Conservation (phyloP, 1,140 invertebrate species). For the Paramacrobiotus metropolitanus region DNA sequence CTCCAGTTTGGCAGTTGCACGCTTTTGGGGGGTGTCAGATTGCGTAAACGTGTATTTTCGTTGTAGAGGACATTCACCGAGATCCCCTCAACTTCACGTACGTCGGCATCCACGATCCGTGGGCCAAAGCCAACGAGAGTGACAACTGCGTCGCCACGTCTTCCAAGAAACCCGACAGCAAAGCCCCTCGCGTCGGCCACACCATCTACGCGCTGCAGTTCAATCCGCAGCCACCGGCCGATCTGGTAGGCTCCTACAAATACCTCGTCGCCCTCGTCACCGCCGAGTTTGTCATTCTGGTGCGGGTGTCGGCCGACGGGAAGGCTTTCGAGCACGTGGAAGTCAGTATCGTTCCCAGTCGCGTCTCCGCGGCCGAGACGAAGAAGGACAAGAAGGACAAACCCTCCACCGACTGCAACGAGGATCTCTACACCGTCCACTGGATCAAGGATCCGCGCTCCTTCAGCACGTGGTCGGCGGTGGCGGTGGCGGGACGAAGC, state of each 20-base stretch:
- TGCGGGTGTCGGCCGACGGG: neutral
- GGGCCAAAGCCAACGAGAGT: neutral
- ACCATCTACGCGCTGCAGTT: neutral
- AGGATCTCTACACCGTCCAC: neutral
- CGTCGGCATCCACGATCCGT: neutral
- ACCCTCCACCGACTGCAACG: neutral
- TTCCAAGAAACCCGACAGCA: no score
- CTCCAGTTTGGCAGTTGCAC: no score
- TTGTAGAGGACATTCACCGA: no score
- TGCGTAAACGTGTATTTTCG: no score
- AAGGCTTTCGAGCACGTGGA: neutral
- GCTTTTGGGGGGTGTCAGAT: no score
- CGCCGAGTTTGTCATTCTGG: neutral
- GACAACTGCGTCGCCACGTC: neutral
- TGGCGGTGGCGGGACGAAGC: neutral
- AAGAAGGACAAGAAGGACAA: neutral
- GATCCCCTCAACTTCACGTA: neutral
- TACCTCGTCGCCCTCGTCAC: constrained; percentile 1
- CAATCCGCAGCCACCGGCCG: neutral
- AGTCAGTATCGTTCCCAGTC: no score
- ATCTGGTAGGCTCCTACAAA: neutral
- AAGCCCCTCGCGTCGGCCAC: neutral
- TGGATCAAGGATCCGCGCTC: neutral
- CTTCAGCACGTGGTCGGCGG: neutral
- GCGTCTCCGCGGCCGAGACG: no score